Base-by-base conservation (phyloP, 2,888 invertebrate species). In the Apamea epomidion region DNA sequence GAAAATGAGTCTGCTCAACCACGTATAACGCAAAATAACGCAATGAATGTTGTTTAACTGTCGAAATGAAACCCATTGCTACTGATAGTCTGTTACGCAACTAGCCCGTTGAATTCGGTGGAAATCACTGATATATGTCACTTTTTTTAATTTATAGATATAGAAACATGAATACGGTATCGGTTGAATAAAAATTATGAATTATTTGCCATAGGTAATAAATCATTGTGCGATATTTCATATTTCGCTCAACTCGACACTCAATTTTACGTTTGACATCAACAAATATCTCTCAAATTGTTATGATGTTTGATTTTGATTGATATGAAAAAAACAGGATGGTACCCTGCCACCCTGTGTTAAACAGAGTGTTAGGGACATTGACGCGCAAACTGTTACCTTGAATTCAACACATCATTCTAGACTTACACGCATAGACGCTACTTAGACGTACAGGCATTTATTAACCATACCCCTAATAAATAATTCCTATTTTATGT, bases 211-310 rank as follows among this genome's bases (percentile, higher is more conserved):
- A 21, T 14, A 14, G 16, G 21, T 51, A 12, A n/a, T 54, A 78
- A 76, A 51, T 18, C 5, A 32, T 71, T n/a, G 8, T 12, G 10
- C 21, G 21, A 54, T 54, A 64, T 80, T 80, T 64, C 6, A 29
- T 25, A 6, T 69, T 51, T 80, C 21, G 4, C 7, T 67, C 32
- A 68, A 45, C 29, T 60, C 21, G 10, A 7, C 21, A 51, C 16
- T 21, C 5, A 60, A 32, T 51, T 14, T 51, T 60, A 37, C 29
- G 16, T 68, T 74, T 4, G 32, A 32, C 14, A 51, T 60, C 16
- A 60, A 51, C 0, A 18, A 18, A 48, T 21, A 37, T 45, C 16
- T 51, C 25, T 42, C 10, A 60, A 58, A 67, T 48, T 18, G 37
- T 25, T 21, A 51, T 16, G 21, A 29, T 21, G 8, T 32, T 32